A percentile compares a stretch with the other conserved stretches of the same genome.
phyloP scores from a whole-genome alignment of 2,888 invertebrate species.

The Dryobotodes eremita region DNA sequence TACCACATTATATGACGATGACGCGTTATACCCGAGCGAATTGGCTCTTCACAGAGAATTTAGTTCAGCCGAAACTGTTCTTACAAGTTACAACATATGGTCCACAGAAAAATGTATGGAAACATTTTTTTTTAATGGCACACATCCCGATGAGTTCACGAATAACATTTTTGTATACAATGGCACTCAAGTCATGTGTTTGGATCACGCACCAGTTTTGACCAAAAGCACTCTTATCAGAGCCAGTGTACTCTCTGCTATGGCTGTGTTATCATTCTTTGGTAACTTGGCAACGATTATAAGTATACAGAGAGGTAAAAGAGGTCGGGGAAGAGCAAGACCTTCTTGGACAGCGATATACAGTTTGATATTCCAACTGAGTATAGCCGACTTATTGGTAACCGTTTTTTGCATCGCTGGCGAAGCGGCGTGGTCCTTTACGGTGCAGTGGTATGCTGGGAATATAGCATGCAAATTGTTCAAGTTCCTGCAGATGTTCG shows the following conservation, averaged over 20 bases:
- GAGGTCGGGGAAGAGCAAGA: constrained; percentile 89
- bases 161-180: constrained; percentile 78
- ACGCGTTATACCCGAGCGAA: constrained; percentile 74
- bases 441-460: constrained; percentile 95
- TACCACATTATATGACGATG: constrained; percentile 86
- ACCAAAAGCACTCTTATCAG: constrained; percentile 92
- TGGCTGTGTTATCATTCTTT: constrained; percentile 93
- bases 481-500: constrained; percentile 95
- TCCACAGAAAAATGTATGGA: constrained; percentile 83
- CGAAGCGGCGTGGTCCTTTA: constrained; percentile 95
- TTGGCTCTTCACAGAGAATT: constrained; percentile 75
- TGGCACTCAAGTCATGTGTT: constrained; percentile 83
- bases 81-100: constrained; percentile 75
- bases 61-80: constrained; percentile 68
- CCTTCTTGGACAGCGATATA: constrained; percentile 94
- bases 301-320: constrained; percentile 93
- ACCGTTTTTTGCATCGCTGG: constrained; percentile 95
- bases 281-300: constrained; percentile 95
- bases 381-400: constrained; percentile 95
- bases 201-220: constrained; percentile 93
- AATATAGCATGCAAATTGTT: constrained; percentile 94
- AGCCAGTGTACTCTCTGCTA: constrained; percentile 92
- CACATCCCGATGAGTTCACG: constrained; percentile 73
- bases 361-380: constrained; percentile 95
- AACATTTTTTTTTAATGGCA: constrained; percentile 76